Conservation (phyloP, 2,113 vertebrate species). For the Ictidomys tridecemlineatus region DNA sequence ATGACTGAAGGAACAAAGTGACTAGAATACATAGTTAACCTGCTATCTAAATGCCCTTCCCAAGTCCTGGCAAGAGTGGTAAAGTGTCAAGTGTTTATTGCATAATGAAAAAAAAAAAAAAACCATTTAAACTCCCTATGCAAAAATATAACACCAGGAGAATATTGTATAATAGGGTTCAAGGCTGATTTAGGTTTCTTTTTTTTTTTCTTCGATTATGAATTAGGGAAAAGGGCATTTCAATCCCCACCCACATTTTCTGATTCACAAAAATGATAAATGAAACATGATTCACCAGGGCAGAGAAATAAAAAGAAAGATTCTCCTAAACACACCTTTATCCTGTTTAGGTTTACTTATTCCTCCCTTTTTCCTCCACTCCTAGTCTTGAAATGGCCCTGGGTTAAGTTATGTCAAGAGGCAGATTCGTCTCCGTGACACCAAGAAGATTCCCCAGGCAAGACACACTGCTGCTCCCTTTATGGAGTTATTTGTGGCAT, state of each 20-base stretch:
- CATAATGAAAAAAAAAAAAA: slow-evolving; percentile 68
- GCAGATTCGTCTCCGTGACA: background rate
- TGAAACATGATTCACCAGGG: background rate
- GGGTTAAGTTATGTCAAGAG: slow-evolving; percentile 9
- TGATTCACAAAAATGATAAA: slow-evolving; percentile 22
- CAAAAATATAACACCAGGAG: slow-evolving; percentile 58
- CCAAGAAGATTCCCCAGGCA: background rate
- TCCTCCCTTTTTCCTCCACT: background rate
- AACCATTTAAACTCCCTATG: slow-evolving; percentile 33
- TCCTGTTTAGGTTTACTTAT: background rate
- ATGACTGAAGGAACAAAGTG: slow-evolving; percentile 67
- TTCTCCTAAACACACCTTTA: slow-evolving; percentile 16
- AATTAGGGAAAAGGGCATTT: background rate
- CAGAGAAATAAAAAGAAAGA: slow-evolving; percentile 40
- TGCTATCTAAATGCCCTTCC: slow-evolving; percentile 69
- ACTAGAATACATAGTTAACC: slow-evolving; percentile 75
- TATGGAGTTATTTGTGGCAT: background rate
- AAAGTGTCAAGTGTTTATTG: slow-evolving; percentile 12
- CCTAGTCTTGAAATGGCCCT: background rate
- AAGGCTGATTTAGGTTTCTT: slow-evolving; percentile 49
- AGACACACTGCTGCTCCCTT: background rate
- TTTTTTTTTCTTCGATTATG: slow-evolving; percentile 34
- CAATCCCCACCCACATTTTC: background rate
- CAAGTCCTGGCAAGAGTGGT: slow-evolving; percentile 66
- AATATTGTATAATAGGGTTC: slow-evolving; percentile 35